Evolutionary conservation across 2,888 invertebrate genomes (phyloP).

Genomic region (Amblyjoppa proteus): DNA sequence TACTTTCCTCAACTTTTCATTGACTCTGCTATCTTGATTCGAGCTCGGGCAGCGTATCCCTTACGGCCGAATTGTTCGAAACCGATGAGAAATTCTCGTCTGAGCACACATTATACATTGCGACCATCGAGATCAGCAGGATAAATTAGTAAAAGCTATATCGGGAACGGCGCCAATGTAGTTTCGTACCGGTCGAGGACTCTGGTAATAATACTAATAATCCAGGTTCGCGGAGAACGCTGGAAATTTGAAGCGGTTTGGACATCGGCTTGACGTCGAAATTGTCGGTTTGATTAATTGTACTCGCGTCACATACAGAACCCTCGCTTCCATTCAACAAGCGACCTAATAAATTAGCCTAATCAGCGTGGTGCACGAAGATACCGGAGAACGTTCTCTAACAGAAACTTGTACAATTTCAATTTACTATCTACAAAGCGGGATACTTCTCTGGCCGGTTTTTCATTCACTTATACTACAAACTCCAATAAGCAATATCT

Average conservation of each 20-base stretch:
- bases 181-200: not conserved
- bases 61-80: not conserved
- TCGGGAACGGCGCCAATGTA: not conserved
- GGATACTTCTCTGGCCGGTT: not conserved
- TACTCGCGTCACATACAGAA: slow-evolving; percentile 14
- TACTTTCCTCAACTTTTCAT: not conserved
- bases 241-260: slow-evolving; percentile 7
- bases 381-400: slow-evolving; percentile 12
- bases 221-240: slow-evolving; percentile 11
- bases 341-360: slow-evolving; percentile 60
- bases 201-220: slow-evolving; percentile 17
- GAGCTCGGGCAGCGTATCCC: not conserved
- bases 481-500: not conserved
- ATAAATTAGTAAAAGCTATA: slow-evolving; percentile 4
- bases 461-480: not conserved
- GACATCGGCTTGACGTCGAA: slow-evolving; percentile 32
- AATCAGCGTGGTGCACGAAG: slow-evolving; percentile 47
- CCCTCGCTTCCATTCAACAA: slow-evolving; percentile 35
- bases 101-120: not conserved
- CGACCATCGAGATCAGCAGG: not conserved
- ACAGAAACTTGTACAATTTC: not conserved
- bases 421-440: not conserved
- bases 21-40: slow-evolving; percentile 14
- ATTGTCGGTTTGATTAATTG: slow-evolving; percentile 57
- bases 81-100: not conserved